These are phyloP conservation scores for Drosophila kikkawai DNA, from an alignment of 1,140 invertebrate species.

Conservation along the genomic window DNA sequence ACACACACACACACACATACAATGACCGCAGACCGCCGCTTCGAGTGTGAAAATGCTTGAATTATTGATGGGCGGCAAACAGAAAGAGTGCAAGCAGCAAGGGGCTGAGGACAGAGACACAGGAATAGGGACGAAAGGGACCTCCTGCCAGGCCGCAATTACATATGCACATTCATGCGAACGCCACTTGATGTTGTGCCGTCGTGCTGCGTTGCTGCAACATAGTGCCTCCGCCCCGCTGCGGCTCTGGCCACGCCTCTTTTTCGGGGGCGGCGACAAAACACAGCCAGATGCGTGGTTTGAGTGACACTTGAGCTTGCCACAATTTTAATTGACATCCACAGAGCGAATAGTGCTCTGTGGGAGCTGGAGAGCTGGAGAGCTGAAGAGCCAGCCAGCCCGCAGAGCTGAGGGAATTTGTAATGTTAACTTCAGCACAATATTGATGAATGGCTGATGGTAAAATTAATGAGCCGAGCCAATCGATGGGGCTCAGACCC, in stretches of 20 bases:
- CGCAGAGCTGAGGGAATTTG: constrained; percentile 32
- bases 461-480: constrained; percentile 59
- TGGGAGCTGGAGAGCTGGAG: constrained; percentile 7
- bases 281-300: constrained; percentile 31
- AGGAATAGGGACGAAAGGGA: constrained; percentile 2
- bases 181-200: constrained; percentile 61
- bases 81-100: constrained; percentile 6
- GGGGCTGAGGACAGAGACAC: background rate
- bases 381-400: background rate
- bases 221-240: background rate
- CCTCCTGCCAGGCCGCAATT: constrained; percentile 65
- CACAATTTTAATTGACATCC: constrained; percentile 80
- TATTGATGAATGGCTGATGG: constrained; percentile 65
- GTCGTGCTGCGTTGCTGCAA: constrained; percentile 9
- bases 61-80: constrained; percentile 74
- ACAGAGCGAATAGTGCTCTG: constrained; percentile 23
- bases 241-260: constrained; percentile 8
- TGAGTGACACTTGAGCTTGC: constrained; percentile 76
- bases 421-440: constrained; percentile 47
- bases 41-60: constrained; percentile 79
- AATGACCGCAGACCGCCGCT: constrained; percentile 61
- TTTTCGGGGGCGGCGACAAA: constrained; percentile 37
- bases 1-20: background rate
- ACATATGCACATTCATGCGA: constrained; percentile 81
- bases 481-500: constrained; percentile 30